Base-by-base conservation (phyloP, 2,113 vertebrate genomes). In the Forbesichthys papilliferus region DNA sequence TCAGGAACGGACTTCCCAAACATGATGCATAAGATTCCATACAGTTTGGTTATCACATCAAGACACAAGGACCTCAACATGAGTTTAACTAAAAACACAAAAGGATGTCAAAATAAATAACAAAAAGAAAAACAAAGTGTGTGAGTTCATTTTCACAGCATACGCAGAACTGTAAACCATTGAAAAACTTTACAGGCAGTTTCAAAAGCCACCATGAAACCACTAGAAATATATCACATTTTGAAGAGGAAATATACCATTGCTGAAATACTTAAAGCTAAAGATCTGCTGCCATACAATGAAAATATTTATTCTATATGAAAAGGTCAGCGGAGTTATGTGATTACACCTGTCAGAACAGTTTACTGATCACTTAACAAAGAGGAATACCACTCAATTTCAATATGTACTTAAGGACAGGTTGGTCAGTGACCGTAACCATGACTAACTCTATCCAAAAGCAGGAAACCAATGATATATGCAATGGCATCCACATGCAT, bases 401-500 rank as follows among this genome's bases (percentile, higher is more conserved):
- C 14, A 58, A 60, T 54, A 71, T 73, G 57, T 61, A 58, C 7
- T 48, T 12, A 55, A 36, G 1, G 13, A 33, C 10, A 66, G 18
- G 12, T 55, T 65, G 66, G 62, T 14, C 6, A n/a, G 18, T 18
- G 36, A 11, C 68, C 14, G 55, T 34, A 10, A 68, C 51, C 3
- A 58, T 56, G 16, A 69, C 64, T 14, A 18, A n/a, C 34, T 49
- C 12, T 47, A 20, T 48, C 10, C 47, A 13, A 62, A 57, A 64
- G 4, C 11, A 36, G 18, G 9, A 69, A 78, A 51, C 42, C 20
- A 53, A 13, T 54, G 13, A 68, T 1, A 71, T 51, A 54, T 75
- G 80, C 80, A 75, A 85, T 73, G 78, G 72, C 81, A 86, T 76
- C 61, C 74, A 80, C 57, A 81, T 82, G 65, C 66, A 71, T 36